phyloP scores from a whole-genome alignment of 2,888 invertebrate genomes.

The Euzetes globulus region DNA sequence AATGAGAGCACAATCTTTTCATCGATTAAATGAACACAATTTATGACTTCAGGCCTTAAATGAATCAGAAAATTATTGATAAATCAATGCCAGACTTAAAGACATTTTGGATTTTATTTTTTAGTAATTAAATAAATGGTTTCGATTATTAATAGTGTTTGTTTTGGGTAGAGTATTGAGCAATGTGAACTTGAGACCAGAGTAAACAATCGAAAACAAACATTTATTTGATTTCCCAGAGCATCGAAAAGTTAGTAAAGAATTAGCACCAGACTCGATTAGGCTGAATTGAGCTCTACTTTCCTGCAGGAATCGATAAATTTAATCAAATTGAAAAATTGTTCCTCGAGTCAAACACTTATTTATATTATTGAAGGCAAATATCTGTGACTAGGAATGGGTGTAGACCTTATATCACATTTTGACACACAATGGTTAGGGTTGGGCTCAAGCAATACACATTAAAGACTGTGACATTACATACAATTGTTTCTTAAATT shows the following conservation, averaged over 20 bases:
- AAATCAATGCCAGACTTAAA: not conserved
- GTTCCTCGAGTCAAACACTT: not conserved
- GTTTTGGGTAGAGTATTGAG: not conserved
- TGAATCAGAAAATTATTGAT: not conserved
- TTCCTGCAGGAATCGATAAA: conserved; percentile 10
- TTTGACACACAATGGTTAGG: not conserved
- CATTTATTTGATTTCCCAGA: conserved; percentile 26
- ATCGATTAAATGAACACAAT: not conserved
- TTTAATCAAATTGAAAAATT: conserved; percentile 26
- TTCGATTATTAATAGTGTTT: not conserved
- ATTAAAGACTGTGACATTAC: too few relatives aligned
- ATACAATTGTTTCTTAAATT: too few relatives aligned
- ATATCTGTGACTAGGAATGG: not conserved
- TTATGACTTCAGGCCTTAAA: not conserved
- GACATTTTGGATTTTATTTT: not conserved
- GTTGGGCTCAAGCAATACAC: not conserved
- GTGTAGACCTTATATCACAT: not conserved
- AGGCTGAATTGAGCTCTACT: not conserved
- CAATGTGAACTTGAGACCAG: not conserved
- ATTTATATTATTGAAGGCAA: conserved; percentile 8
- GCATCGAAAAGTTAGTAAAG: not conserved
- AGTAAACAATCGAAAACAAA: not conserved
- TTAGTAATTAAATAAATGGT: too few relatives aligned
- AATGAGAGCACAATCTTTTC: not conserved
- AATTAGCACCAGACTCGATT: conserved; percentile 5